Percentiles rank a stretch among this genome's conserved stretches.
These are phyloP conservation scores for Xestia xanthographa DNA, from an alignment of 2,888 invertebrate species.

Conservation along the genomic window DNA sequence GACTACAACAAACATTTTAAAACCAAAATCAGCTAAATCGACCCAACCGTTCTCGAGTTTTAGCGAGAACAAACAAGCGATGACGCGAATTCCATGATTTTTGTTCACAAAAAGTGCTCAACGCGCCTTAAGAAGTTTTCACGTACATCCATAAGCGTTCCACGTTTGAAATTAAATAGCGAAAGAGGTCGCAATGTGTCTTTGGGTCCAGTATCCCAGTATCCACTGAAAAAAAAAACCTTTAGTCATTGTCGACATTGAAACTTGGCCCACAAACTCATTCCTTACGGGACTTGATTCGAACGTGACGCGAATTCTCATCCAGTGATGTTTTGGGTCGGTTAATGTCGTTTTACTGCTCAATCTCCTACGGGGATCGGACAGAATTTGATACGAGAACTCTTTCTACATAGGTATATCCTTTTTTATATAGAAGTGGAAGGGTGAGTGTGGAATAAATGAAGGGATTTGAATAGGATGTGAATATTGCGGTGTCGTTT, in stretches of 20 bases:
- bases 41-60: too few species aligned
- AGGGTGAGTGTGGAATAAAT: slow-evolving; percentile 39
- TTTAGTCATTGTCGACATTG: slow-evolving; percentile 78
- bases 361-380: slow-evolving; percentile 77
- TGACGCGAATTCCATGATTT: too few species aligned
- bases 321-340: slow-evolving; percentile 77
- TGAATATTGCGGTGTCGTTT: slow-evolving; percentile 11
- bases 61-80: too few species aligned
- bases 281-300: slow-evolving; percentile 82
- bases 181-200: slow-evolving; percentile 75
- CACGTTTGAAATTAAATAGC: slow-evolving; percentile 85
- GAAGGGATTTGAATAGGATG: slow-evolving; percentile 25
- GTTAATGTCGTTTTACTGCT: slow-evolving; percentile 79
- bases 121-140: too few species aligned
- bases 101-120: too few species aligned
- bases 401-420: slow-evolving; percentile 58
- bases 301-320: slow-evolving; percentile 83
- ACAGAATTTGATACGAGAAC: slow-evolving; percentile 76
- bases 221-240: slow-evolving; percentile 74
- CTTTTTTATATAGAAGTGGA: slow-evolving; percentile 66
- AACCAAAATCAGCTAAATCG: too few species aligned
- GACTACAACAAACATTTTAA: too few species aligned
- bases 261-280: slow-evolving; percentile 81
- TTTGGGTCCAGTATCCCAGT: slow-evolving; percentile 73
- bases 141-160: slow-evolving; percentile 77